Percentiles rank a stretch among this genome's conserved stretches.
These are phyloP conservation scores for Zaprionus gabonicus DNA, from an alignment of 1,140 invertebrate species.

Conservation along the genomic window DNA sequence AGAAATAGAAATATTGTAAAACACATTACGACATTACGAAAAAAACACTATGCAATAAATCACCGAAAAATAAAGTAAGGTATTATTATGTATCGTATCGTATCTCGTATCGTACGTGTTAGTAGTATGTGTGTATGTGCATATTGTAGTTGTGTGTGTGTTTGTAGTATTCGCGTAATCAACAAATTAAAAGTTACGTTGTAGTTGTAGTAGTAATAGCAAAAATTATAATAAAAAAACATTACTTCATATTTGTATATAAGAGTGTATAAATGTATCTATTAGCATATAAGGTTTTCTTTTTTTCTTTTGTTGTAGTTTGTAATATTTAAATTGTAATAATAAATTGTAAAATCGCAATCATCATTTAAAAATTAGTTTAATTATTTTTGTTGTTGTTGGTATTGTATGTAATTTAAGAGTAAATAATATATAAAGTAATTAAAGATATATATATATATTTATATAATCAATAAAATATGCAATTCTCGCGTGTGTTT, in stretches of 20 bases:
- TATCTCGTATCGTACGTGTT: slow-evolving; percentile 28
- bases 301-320: slow-evolving; percentile 45
- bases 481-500: slow-evolving; percentile 54
- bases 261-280: slow-evolving; percentile 77
- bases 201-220: slow-evolving; percentile 69
- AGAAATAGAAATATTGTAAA: slow-evolving; percentile 58
- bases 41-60: slow-evolving; percentile 79
- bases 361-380: slow-evolving; percentile 77
- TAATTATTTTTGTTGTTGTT: slow-evolving; percentile 56
- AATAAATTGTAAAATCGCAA: slow-evolving; percentile 81
- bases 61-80: slow-evolving; percentile 78
- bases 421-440: slow-evolving; percentile 75
- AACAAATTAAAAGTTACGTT: slow-evolving; percentile 80
- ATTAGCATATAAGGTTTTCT: slow-evolving; percentile 73
- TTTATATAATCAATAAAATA: slow-evolving; percentile 77
- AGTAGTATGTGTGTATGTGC: slow-evolving; percentile 56
- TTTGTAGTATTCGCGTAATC: slow-evolving; percentile 42
- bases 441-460: slow-evolving; percentile 50
- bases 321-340: slow-evolving; percentile 57
- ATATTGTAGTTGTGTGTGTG: slow-evolving; percentile 62
- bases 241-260: slow-evolving; percentile 70
- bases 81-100: slow-evolving; percentile 66
- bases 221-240: slow-evolving; percentile 43
- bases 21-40: slow-evolving; percentile 62
- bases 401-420: slow-evolving; percentile 61